phyloP scores from a whole-genome alignment of 1,140 invertebrate genomes.

The Conus betulinus region DNA sequence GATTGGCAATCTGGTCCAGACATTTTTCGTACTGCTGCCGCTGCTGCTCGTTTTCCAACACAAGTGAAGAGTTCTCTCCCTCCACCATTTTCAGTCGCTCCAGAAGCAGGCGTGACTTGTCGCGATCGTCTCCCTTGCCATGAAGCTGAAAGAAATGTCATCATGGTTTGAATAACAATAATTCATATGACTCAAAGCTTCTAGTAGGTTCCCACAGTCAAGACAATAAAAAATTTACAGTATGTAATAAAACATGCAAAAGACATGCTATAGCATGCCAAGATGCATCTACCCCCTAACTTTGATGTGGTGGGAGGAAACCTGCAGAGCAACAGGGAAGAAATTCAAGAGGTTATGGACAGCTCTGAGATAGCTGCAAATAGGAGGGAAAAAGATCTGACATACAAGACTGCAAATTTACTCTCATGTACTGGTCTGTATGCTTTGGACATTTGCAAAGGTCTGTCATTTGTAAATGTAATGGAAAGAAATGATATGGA shows the following conservation, averaged over 20 bases:
- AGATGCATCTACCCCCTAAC: background rate
- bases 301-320: background rate
- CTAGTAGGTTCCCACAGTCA: no score
- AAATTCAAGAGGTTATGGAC: background rate
- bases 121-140: slow-evolving; percentile 60
- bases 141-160: background rate
- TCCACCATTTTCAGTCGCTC: slow-evolving; percentile 82
- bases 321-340: background rate
- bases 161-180: background rate
- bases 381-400: background rate
- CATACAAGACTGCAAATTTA: background rate
- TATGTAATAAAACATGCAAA: background rate
- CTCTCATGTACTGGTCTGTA: background rate
- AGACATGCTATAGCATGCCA: background rate
- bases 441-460: background rate
- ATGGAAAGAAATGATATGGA: background rate
- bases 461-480: background rate
- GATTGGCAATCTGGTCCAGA: slow-evolving; percentile 86
- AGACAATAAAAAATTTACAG: background rate
- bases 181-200: background rate
- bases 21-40: slow-evolving; percentile 84
- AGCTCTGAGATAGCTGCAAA: background rate
- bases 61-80: slow-evolving; percentile 80
- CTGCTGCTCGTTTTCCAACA: slow-evolving; percentile 80
- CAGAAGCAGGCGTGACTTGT: slow-evolving; percentile 76